These are phyloP conservation scores for Lydus trimaculatus DNA, from an alignment of 2,888 invertebrate genomes.

Conservation along the genomic window DNA sequence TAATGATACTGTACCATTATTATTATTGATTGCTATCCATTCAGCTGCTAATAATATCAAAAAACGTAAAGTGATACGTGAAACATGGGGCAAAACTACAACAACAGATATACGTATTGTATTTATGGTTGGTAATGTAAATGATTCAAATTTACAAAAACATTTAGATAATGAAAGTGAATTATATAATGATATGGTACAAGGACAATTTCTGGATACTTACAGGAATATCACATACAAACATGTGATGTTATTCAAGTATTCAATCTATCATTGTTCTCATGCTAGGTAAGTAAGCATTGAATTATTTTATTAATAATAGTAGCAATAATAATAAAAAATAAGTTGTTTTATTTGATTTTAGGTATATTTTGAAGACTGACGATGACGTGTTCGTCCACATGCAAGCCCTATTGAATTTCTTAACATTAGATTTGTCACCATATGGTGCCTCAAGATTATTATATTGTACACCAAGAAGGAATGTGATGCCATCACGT, in stretches of 20 bases:
- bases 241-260: slow-evolving; percentile 82
- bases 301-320: neutral
- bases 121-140: slow-evolving; percentile 72
- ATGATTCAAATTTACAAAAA: slow-evolving; percentile 48
- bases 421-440: slow-evolving; percentile 66
- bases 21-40: slow-evolving; percentile 71
- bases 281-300: slow-evolving; percentile 61
- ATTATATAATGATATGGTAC: slow-evolving; percentile 72
- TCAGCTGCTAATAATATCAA: slow-evolving; percentile 72
- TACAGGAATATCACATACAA: slow-evolving; percentile 87
- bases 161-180: slow-evolving; percentile 64
- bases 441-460: slow-evolving; percentile 68
- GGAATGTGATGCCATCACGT: slow-evolving; percentile 51
- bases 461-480: slow-evolving; percentile 68
- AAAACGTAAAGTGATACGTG: slow-evolving; percentile 72
- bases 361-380: slow-evolving; percentile 68
- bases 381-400: slow-evolving; percentile 83
- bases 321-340: too few relatives aligned
- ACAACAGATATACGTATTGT: slow-evolving; percentile 66
- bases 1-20: slow-evolving; percentile 51
- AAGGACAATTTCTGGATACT: slow-evolving; percentile 78
- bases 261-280: slow-evolving; percentile 75
- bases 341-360: too few relatives aligned
- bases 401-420: slow-evolving; percentile 67
- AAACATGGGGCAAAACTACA: slow-evolving; percentile 73